Evolutionary conservation across 2,113 vertebrate genomes (phyloP).

Genomic region (Microtus richardsoni): DNA sequence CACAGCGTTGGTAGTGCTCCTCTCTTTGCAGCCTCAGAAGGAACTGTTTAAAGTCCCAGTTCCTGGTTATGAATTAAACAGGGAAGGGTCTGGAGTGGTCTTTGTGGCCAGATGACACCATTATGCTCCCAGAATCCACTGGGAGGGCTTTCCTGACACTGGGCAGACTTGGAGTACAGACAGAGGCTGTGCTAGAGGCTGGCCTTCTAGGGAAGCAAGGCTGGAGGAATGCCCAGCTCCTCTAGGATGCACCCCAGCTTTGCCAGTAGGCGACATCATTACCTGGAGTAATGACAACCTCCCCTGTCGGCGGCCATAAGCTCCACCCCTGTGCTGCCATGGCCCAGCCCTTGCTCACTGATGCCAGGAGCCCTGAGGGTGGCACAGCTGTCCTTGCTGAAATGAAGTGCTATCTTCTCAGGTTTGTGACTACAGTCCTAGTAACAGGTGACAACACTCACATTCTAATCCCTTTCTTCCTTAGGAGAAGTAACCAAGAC

Average conservation of each 20-base stretch:
- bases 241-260: neutral
- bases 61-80: neutral
- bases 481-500: neutral
- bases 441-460: neutral
- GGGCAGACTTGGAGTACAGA: neutral
- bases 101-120: neutral
- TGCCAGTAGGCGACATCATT: neutral
- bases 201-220: neutral
- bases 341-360: neutral
- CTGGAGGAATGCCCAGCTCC: neutral
- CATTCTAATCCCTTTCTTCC: conserved; percentile 20
- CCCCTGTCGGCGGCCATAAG: neutral
- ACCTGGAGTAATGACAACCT: neutral
- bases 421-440: neutral
- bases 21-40: neutral
- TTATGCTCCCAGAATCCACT: neutral
- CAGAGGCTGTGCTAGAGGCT: neutral
- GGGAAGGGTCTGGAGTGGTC: neutral
- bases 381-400: neutral
- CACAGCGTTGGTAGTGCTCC: neutral
- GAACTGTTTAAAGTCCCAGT: neutral
- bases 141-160: neutral
- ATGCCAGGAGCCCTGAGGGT: neutral
- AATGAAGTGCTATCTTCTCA: neutral
- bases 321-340: fast-evolving